Base-by-base conservation (phyloP, 2,113 vertebrate genomes). In the Burhinus oedicnemus region DNA sequence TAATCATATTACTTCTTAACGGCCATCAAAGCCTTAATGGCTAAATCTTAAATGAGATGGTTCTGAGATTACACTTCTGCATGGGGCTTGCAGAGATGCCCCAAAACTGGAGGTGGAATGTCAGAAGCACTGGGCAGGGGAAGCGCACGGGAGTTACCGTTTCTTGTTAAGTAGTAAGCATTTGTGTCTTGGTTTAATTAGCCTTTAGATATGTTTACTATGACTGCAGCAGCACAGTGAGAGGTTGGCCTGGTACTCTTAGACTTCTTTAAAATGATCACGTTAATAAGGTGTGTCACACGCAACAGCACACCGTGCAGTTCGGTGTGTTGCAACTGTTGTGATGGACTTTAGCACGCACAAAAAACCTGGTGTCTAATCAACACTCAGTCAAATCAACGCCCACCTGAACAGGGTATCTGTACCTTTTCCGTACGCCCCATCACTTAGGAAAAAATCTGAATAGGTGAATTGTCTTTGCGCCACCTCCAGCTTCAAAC, bases 111-210 rank as follows among this genome's bases (percentile, higher is more conserved):
- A 9, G 68, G 27, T 22, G 45, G 14, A 27, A 26, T 0, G 2
- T 8, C 4, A 6, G 7, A 27, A 34, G 60, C 1, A 2, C 9
- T 17, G 70, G 26, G 15, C 69, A 21, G 42, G 58, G 44, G 44
- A 14, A 13, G n/a, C 12, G 1, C 29, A 2, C 0, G 2, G 52
- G 40, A 17, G 26, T 2, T 29, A 15, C 15, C 15, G 1, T 8
- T 7, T 45, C 45, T 44, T 4, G 16, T 78, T 82, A 38, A 87
- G 40, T 15, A 25, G 40, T 13, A 21, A 16, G 44, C 16, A 12
- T 17, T 32, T 44, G 30, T 16, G 38, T 14, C 4, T 15, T 36
- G 11, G 64, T 80, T 87, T 72, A 68, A 77, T 36, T 22, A 91
- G 30, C 79, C 80, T 62, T 68, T 40, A 19, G 42, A 22, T 40